Percentiles rank a stretch among this genome's conserved stretches.
These are phyloP conservation scores for Apodemus sylvaticus DNA, from an alignment of 2,113 vertebrate species.

Conservation along the genomic window DNA sequence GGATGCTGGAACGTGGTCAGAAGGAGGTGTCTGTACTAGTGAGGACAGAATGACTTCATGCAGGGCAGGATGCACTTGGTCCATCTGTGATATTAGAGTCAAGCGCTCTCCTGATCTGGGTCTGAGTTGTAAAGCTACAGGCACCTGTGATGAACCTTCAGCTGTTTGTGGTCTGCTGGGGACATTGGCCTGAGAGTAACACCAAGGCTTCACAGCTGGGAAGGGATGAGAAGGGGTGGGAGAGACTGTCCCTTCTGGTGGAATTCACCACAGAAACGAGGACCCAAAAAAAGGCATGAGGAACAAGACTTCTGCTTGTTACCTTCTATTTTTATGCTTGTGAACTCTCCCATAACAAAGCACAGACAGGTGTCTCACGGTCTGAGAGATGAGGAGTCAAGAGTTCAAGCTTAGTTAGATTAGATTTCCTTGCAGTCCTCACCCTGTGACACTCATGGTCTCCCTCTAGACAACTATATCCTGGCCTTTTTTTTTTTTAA, in stretches of 20 bases:
- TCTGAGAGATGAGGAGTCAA: neutral
- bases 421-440: neutral
- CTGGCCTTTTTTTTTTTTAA: too few relatives aligned
- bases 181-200: too few relatives aligned
- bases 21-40: neutral
- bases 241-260: neutral
- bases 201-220: neutral
- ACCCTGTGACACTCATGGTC: neutral
- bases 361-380: neutral
- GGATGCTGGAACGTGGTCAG: too few relatives aligned
- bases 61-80: neutral
- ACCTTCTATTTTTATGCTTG: neutral
- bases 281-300: neutral
- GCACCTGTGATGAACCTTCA: neutral
- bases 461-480: neutral
- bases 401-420: neutral
- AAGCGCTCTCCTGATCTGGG: neutral
- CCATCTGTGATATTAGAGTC: neutral
- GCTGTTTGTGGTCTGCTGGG: neutral
- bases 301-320: neutral
- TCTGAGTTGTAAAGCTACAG: neutral
- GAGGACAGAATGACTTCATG: neutral
- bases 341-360: neutral
- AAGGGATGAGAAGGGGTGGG: too few relatives aligned
- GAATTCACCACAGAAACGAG: neutral